Percentiles rank a stretch among this genome's conserved stretches.
These are phyloP conservation scores for Melanostoma mellinum DNA, from an alignment of 2,888 invertebrate species.

Conservation along the genomic window DNA sequence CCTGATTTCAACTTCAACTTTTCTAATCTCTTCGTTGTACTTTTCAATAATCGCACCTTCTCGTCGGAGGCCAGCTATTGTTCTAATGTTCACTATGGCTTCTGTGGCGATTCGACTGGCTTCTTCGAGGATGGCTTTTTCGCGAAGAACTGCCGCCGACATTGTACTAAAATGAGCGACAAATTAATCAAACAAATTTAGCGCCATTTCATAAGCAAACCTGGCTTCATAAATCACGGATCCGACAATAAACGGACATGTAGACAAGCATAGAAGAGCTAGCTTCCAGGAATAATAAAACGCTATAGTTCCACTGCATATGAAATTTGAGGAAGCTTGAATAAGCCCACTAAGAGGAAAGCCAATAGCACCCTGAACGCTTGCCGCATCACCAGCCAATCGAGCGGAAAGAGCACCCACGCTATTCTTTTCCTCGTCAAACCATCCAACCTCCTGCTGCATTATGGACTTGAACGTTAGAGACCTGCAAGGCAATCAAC, in stretches of 20 bases:
- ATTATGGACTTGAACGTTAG: slow-evolving; percentile 86
- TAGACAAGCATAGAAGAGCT: slow-evolving; percentile 86
- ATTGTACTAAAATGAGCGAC: slow-evolving; percentile 81
- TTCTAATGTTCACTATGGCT: slow-evolving; percentile 88
- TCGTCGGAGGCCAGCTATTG: slow-evolving; percentile 86
- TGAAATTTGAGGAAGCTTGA: slow-evolving; percentile 86
- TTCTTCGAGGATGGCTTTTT: slow-evolving; percentile 86
- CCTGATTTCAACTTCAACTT: slow-evolving; percentile 83
- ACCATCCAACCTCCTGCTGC: slow-evolving; percentile 89
- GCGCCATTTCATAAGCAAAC: slow-evolving; percentile 69
- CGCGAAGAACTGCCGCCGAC: slow-evolving; percentile 84
- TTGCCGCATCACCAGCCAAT: slow-evolving; percentile 88
- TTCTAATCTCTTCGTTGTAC: slow-evolving; percentile 84
- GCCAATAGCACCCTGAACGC: slow-evolving; percentile 89
- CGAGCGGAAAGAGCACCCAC: slow-evolving; percentile 88
- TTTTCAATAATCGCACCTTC: slow-evolving; percentile 85
- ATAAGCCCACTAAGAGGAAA: slow-evolving; percentile 87
- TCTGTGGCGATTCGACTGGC: slow-evolving; percentile 89
- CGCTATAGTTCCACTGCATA: slow-evolving; percentile 85
- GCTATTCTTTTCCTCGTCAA: slow-evolving; percentile 86
- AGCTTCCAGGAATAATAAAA: slow-evolving; percentile 88
- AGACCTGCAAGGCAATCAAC: slow-evolving; percentile 63
- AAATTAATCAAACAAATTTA: neutral
- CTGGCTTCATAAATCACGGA: slow-evolving; percentile 87
- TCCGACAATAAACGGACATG: slow-evolving; percentile 87